These are phyloP conservation scores for Siphamia tubifer DNA, from an alignment of 2,113 vertebrate genomes.

Conservation along the genomic window DNA sequence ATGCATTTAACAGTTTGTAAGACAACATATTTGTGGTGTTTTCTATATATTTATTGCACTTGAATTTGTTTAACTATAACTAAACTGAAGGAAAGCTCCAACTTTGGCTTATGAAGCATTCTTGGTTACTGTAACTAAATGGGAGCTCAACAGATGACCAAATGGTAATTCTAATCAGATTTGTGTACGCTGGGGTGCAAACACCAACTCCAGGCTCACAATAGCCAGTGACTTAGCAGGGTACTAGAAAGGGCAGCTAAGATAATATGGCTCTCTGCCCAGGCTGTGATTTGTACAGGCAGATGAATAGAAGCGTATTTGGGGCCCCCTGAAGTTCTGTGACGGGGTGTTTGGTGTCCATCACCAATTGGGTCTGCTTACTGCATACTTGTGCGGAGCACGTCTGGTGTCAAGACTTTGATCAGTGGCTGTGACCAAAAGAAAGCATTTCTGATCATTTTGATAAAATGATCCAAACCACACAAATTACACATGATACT, in stretches of 20 bases:
- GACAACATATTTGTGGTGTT: not conserved
- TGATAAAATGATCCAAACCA: slow-evolving; percentile 23
- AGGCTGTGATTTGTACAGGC: slow-evolving; percentile 69
- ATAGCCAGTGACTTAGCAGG: slow-evolving; percentile 65
- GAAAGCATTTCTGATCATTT: slow-evolving; percentile 30
- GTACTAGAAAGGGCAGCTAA: slow-evolving; percentile 73
- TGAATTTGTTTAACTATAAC: too few species aligned
- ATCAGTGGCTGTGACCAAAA: slow-evolving; percentile 58
- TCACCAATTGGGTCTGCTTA: slow-evolving; percentile 71
- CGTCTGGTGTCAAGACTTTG: slow-evolving; percentile 74
- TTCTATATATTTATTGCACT: not conserved
- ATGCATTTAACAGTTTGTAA: not conserved
- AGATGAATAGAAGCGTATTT: slow-evolving; percentile 73
- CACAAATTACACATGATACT: slow-evolving; percentile 9
- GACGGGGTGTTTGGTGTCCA: slow-evolving; percentile 72
- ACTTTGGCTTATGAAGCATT: not conserved
- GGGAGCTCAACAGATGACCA: slow-evolving; percentile 11
- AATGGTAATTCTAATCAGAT: slow-evolving; percentile 50
- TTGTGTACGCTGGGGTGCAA: slow-evolving; percentile 50
- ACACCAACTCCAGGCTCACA: slow-evolving; percentile 63
- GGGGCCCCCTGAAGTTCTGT: slow-evolving; percentile 62
- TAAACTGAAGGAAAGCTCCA: not conserved
- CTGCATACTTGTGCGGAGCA: slow-evolving; percentile 70
- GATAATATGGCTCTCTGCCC: slow-evolving; percentile 72
- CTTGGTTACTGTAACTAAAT: slow-evolving; percentile 4